phyloP scores from a whole-genome alignment of 1,140 invertebrate species.

The Drosophila chauvacae region DNA sequence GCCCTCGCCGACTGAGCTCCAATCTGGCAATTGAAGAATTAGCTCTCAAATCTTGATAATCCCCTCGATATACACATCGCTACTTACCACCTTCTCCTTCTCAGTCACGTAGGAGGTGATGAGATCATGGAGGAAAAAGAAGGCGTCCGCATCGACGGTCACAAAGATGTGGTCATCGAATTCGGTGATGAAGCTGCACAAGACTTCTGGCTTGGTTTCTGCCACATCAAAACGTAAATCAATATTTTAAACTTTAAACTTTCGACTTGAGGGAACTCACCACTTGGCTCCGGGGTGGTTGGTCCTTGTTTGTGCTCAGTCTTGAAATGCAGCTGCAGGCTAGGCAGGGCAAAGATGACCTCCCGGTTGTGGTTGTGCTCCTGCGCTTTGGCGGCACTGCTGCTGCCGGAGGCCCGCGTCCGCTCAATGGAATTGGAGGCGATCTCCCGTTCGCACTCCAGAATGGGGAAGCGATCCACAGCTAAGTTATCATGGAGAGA shows the following conservation, averaged over 20 bases:
- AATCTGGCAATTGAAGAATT: constrained; percentile 47
- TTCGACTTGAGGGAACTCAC: constrained; percentile 81
- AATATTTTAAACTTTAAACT: not conserved
- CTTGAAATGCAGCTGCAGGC: constrained; percentile 95
- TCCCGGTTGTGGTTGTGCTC: constrained; percentile 96
- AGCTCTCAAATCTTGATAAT: not conserved
- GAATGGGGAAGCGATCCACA: constrained; percentile 94
- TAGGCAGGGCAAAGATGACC: constrained; percentile 97
- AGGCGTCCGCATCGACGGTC: constrained; percentile 98
- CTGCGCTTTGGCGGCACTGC: constrained; percentile 87
- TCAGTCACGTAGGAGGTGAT: constrained; percentile 98
- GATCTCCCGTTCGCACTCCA: constrained; percentile 88
- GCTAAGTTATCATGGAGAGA: constrained; percentile 86
- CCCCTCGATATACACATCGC: not conserved
- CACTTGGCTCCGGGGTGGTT: constrained; percentile 89
- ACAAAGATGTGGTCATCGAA: constrained; percentile 99
- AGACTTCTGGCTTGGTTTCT: constrained; percentile 95
- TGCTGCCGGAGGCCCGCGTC: constrained; percentile 77
- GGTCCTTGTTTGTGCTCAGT: constrained; percentile 94
- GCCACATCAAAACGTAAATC: constrained; percentile 6
- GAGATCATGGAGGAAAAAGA: constrained; percentile 98
- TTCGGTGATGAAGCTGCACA: constrained; percentile 98
- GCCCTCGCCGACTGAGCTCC: constrained; percentile 75
- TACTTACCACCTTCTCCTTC: constrained; percentile 92
- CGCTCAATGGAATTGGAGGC: constrained; percentile 86